Conservation (phyloP, 2,797 vertebrate species). For the Sylvilagus floridanus region DNA sequence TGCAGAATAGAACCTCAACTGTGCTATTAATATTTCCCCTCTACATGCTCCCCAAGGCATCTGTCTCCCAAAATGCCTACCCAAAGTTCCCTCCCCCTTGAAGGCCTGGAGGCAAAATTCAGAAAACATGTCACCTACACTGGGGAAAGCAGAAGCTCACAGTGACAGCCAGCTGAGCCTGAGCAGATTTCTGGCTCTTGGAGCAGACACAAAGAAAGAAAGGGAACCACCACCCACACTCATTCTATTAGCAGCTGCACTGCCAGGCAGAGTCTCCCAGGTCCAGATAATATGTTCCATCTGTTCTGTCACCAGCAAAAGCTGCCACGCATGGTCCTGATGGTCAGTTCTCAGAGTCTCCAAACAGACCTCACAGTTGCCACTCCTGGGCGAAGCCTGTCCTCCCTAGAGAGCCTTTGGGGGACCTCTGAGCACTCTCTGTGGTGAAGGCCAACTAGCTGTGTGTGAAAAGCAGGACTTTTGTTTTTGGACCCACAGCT, state of each 20-base stretch:
- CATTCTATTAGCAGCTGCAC: constrained; percentile 50
- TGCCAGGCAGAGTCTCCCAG: constrained; percentile 41
- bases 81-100: constrained; percentile 53
- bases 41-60: constrained; percentile 81
- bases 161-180: constrained; percentile 70
- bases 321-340: background rate
- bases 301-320: constrained; percentile 2
- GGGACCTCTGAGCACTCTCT: background rate
- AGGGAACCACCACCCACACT: constrained; percentile 45
- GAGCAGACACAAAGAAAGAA: constrained; percentile 54
- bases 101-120: constrained; percentile 81
- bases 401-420: background rate
- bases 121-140: constrained; percentile 62
- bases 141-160: constrained; percentile 28
- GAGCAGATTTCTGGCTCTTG: constrained; percentile 66
- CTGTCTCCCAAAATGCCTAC: constrained; percentile 82
- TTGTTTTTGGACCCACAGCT: background rate
- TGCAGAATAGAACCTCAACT: constrained; percentile 73
- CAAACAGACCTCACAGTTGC: background rate
- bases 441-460: background rate
- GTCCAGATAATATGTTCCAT: background rate
- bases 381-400: background rate
- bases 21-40: constrained; percentile 79
- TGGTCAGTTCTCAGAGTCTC: constrained; percentile 24
- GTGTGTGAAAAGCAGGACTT: background rate